Conservation (phyloP, 2,888 invertebrate species). For the Oligia latruncula region DNA sequence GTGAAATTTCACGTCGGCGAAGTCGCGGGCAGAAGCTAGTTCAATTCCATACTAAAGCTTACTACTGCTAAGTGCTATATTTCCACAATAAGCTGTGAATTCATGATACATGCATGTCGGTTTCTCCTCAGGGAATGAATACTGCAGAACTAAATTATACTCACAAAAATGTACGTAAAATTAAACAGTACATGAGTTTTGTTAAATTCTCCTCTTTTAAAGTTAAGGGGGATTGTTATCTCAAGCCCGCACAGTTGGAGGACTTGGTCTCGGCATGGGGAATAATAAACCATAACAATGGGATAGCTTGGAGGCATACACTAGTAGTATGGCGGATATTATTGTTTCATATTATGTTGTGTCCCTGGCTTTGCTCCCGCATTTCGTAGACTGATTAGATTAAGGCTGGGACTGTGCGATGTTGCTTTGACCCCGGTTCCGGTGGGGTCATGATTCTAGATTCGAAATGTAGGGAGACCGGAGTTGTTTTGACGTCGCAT, state of each 20-base stretch:
- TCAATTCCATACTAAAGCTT: neutral
- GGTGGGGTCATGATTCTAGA: slow-evolving; percentile 8
- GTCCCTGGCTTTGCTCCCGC: slow-evolving; percentile 9
- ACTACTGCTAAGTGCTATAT: neutral
- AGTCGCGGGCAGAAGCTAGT: too few species aligned
- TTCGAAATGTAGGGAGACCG: neutral
- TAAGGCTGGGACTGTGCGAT: neutral
- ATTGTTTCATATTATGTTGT: slow-evolving; percentile 18
- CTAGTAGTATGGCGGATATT: slow-evolving; percentile 9
- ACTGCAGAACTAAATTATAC: slow-evolving; percentile 39
- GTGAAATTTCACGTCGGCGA: too few species aligned
- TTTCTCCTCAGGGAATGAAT: slow-evolving; percentile 10
- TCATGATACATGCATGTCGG: neutral
- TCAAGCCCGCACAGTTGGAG: neutral
- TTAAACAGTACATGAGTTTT: slow-evolving; percentile 18
- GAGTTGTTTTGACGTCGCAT: neutral
- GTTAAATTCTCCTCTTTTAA: slow-evolving; percentile 14
- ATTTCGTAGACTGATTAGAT: slow-evolving; percentile 27
- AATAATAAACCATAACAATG: slow-evolving; percentile 29
- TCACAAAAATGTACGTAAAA: slow-evolving; percentile 29
- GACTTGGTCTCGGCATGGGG: slow-evolving; percentile 18
- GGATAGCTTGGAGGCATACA: slow-evolving; percentile 21
- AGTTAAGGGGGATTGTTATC: slow-evolving; percentile 38
- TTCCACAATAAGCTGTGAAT: neutral
- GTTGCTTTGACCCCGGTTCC: neutral